A percentile compares a stretch with the other conserved stretches of the same genome.
These are phyloP conservation scores for Pelodytes ibericus DNA, from an alignment of 2,797 vertebrate species.

Conservation along the genomic window DNA sequence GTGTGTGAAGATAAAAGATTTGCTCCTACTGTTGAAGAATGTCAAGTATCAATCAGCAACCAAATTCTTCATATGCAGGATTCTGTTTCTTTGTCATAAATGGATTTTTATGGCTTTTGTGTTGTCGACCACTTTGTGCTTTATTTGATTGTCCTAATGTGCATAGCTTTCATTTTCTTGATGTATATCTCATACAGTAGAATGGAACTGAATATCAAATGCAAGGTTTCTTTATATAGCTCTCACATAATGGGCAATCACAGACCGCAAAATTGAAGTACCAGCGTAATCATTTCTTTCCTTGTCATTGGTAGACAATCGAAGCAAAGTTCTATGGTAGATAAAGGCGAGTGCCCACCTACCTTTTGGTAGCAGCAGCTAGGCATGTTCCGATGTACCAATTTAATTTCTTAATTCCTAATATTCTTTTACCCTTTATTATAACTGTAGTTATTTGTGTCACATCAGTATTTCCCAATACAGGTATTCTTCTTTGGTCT, in stretches of 20 bases:
- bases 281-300: background rate
- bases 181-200: background rate
- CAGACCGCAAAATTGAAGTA: background rate
- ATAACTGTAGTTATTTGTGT: too few species aligned
- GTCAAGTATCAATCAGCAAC: constrained; percentile 11
- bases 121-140: background rate
- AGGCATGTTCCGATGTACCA: too few species aligned
- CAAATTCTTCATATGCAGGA: constrained; percentile 3
- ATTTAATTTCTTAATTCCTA: too few species aligned
- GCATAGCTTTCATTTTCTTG: background rate
- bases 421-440: too few species aligned
- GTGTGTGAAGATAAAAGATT: background rate
- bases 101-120: constrained; percentile 5
- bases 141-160: background rate
- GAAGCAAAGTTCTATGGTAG: too few species aligned
- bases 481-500: too few species aligned
- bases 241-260: background rate
- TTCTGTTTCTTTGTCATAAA: constrained; percentile 8
- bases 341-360: too few species aligned
- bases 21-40: background rate
- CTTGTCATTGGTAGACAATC: background rate
- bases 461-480: too few species aligned
- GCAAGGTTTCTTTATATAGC: background rate
- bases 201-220: constrained; percentile 9
- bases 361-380: too few species aligned